phyloP scores from a whole-genome alignment of 2,888 invertebrate species.

The Ashinkailepas kermadecensis region DNA sequence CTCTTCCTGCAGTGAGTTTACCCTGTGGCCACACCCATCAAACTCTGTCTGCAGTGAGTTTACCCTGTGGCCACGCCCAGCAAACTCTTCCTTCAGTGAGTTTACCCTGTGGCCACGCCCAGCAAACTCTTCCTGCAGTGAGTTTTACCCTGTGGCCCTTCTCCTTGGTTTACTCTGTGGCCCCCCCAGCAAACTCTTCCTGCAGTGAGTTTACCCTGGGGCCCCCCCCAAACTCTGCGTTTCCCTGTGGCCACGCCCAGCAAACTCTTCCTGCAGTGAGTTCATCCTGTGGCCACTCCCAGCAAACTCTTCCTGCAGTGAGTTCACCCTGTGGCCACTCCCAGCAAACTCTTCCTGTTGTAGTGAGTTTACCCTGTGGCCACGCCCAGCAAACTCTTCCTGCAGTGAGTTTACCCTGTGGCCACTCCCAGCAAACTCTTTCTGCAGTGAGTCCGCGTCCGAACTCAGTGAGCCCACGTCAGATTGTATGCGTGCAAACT shows the following conservation, averaged over 20 bases:
- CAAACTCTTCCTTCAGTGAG: neutral
- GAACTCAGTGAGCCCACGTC: no score
- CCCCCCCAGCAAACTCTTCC: neutral
- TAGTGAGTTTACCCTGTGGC: constrained; percentile 48
- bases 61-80: neutral
- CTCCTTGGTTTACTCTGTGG: neutral
- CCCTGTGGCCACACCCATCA: constrained; percentile 67
- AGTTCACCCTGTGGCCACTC: neutral
- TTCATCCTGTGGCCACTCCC: constrained; percentile 63
- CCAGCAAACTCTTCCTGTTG: constrained; percentile 40
- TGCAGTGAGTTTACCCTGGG: constrained; percentile 53
- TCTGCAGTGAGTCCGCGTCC: constrained; percentile 40
- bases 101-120: constrained; percentile 58
- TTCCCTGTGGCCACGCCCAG: neutral
- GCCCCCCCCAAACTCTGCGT: constrained; percentile 62
- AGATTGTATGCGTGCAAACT: no score
- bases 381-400: neutral
- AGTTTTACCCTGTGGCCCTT: constrained; percentile 51
- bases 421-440: constrained; percentile 72
- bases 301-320: constrained; percentile 77
- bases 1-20: constrained; percentile 44
- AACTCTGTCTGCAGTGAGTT: constrained; percentile 67
- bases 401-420: constrained; percentile 47
- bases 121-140: constrained; percentile 77
- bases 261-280: neutral